These are phyloP conservation scores for Rachycentron canadum DNA, from an alignment of 2,797 vertebrate genomes.

Conservation along the genomic window DNA sequence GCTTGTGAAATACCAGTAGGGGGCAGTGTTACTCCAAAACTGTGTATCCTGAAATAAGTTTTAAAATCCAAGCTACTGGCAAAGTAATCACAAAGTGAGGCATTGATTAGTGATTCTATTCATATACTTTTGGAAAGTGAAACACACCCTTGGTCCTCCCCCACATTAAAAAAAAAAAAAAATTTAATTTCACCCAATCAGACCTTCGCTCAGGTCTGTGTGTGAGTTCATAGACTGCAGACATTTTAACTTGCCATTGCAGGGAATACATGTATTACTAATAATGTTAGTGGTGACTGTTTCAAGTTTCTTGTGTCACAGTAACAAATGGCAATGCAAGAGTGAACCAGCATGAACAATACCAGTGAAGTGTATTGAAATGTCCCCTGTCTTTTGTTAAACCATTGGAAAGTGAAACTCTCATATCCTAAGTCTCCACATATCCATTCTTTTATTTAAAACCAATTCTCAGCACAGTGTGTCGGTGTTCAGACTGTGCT, in stretches of 20 bases:
- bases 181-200: background rate
- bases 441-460: background rate
- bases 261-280: too few species aligned
- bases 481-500: background rate
- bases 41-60: background rate
- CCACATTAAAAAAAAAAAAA: too few species aligned
- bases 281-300: background rate
- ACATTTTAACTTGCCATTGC: too few species aligned
- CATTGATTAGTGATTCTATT: background rate
- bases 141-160: too few species aligned
- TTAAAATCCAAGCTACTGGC: background rate
- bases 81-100: background rate
- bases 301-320: background rate
- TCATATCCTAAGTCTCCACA: too few species aligned
- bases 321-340: background rate
- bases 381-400: too few species aligned
- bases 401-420: too few species aligned
- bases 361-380: too few species aligned
- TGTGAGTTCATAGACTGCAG: background rate
- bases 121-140: too few species aligned
- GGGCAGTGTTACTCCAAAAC: constrained; percentile 12
- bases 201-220: background rate
- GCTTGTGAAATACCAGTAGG: constrained; percentile 6
- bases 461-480: background rate
- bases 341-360: too few species aligned